These are phyloP conservation scores for Drosophila prosaltans DNA, from an alignment of 1,140 invertebrate genomes.

Conservation along the genomic window DNA sequence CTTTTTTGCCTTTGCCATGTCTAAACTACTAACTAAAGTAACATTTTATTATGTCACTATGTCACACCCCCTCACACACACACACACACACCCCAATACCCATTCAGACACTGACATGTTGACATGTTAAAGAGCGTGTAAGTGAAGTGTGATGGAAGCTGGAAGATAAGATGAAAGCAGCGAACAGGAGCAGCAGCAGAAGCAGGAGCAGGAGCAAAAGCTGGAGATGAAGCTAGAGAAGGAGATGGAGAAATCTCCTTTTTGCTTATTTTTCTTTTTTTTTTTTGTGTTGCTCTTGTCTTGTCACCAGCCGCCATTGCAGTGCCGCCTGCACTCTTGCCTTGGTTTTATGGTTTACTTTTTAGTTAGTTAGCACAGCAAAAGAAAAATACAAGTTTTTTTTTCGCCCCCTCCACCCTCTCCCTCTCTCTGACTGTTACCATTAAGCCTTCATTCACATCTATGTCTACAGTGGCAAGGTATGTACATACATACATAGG, in stretches of 20 bases:
- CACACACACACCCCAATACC: slow-evolving; percentile 11
- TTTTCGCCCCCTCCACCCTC: neutral
- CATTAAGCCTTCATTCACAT: neutral
- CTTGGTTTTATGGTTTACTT: slow-evolving; percentile 73
- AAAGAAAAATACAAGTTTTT: slow-evolving; percentile 63
- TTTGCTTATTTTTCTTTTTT: neutral
- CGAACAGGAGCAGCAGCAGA: slow-evolving; percentile 12
- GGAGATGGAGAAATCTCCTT: neutral
- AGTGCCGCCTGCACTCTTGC: slow-evolving; percentile 21
- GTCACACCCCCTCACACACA: slow-evolving; percentile 43
- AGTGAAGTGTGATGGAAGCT: slow-evolving; percentile 80
- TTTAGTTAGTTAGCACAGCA: slow-evolving; percentile 68
- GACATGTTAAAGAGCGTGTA: slow-evolving; percentile 79
- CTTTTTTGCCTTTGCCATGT: slow-evolving; percentile 29
- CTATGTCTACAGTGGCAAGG: slow-evolving; percentile 10
- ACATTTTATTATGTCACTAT: slow-evolving; percentile 80
- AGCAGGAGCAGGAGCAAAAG: slow-evolving; percentile 2
- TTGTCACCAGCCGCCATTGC: slow-evolving; percentile 11
- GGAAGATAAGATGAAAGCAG: slow-evolving; percentile 47
- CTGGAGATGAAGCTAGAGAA: neutral
- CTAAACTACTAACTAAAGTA: slow-evolving; percentile 68
- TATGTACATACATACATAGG: slow-evolving; percentile 23
- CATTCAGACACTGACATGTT: slow-evolving; percentile 56
- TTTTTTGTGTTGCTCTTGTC: slow-evolving; percentile 14
- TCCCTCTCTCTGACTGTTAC: neutral